phyloP scores from a whole-genome alignment of 2,113 vertebrate species.

The Tupaia tana region DNA sequence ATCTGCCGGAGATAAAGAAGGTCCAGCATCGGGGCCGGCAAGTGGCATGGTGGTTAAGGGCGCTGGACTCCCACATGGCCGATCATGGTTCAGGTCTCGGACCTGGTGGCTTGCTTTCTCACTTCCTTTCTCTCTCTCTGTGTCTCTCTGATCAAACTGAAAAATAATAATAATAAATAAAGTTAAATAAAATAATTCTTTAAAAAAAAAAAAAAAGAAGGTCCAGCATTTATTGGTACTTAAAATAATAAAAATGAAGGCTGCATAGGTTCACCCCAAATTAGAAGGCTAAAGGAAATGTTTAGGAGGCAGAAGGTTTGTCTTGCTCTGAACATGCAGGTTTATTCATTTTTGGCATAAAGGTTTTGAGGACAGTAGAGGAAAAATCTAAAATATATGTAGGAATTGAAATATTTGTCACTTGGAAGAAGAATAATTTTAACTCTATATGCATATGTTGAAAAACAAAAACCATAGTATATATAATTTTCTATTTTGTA shows the following conservation, averaged over 20 bases:
- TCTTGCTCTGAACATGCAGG: background rate
- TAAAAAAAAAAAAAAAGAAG: too few species aligned
- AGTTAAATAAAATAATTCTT: too few species aligned
- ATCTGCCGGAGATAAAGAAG: background rate
- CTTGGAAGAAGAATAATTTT: background rate
- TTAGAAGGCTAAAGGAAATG: background rate
- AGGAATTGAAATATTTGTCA: constrained; percentile 7
- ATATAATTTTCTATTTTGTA: background rate
- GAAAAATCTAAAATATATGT: constrained; percentile 11
- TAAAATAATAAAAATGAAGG: background rate
- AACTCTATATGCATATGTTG: background rate
- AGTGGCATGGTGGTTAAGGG: too few species aligned
- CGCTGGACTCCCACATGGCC: too few species aligned
- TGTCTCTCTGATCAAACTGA: too few species aligned
- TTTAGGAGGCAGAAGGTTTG: background rate
- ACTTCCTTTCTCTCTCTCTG: too few species aligned
- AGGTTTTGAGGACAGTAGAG: background rate
- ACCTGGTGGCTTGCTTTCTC: too few species aligned
- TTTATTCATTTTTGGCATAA: background rate
- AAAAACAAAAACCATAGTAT: background rate
- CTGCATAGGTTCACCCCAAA: background rate
- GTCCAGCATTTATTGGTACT: background rate
- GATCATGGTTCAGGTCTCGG: too few species aligned
- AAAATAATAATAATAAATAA: too few species aligned
- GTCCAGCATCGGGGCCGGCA: too few species aligned